Evolutionary conservation across 2,888 invertebrate species (phyloP).

Genomic region (Antheraea assamensis): DNA sequence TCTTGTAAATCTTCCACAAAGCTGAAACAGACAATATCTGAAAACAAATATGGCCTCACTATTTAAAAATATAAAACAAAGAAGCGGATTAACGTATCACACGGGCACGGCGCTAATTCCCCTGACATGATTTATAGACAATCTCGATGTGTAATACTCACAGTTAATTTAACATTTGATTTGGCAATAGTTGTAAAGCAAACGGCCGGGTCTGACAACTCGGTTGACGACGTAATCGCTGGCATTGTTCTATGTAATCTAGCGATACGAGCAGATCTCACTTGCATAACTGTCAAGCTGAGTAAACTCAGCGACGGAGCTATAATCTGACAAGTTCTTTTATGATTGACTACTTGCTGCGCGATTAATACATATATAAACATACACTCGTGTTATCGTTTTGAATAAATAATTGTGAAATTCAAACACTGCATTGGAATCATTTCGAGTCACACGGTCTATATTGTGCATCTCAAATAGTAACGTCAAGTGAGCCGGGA

Average conservation of each 20-base stretch:
- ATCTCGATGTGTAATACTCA: conserved; percentile 66
- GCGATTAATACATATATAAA: conserved; percentile 66
- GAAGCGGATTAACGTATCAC: conserved; percentile 80
- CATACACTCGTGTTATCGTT: conserved; percentile 57
- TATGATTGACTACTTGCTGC: conserved; percentile 69
- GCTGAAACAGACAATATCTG: conserved; percentile 76
- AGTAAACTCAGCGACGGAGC: conserved; percentile 64
- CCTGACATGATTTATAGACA: conserved; percentile 77
- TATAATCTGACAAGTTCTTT: conserved; percentile 74
- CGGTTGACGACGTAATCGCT: conserved; percentile 75
- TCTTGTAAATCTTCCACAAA: conserved; percentile 76
- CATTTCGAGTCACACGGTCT: conserved; percentile 53
- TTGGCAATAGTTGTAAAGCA: conserved; percentile 66
- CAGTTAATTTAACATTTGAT: conserved; percentile 74
- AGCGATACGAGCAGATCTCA: conserved; percentile 71
- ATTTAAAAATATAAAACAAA: conserved; percentile 81
- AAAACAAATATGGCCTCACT: conserved; percentile 80
- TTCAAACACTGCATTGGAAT: conserved; percentile 56
- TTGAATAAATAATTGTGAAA: conserved; percentile 65
- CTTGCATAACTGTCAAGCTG: conserved; percentile 76
- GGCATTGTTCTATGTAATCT: conserved; percentile 78
- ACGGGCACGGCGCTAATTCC: conserved; percentile 64
- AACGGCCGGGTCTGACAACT: conserved; percentile 63
- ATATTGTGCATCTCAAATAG: conserved; percentile 48
- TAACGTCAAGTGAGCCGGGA: conserved; percentile 36